Evolutionary conservation across 2,113 vertebrate genomes (phyloP), one percentile per base, ranked within the genome.

Genomic region (Oryzias javanicus): DNA sequence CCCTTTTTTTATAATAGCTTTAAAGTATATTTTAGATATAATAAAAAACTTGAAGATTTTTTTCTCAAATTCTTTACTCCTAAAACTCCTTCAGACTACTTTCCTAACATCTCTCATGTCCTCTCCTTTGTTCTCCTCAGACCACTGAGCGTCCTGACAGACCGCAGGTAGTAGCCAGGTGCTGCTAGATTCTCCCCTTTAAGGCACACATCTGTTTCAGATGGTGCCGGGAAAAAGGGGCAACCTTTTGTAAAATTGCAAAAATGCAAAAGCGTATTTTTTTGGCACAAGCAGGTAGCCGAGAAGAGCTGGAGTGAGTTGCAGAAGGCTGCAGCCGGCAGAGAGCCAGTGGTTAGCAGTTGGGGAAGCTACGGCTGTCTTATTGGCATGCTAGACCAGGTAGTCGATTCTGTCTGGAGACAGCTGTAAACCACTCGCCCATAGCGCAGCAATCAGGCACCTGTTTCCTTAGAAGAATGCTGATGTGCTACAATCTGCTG

Each of bases 401-500:
- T 92, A 90, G 90, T 84, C 74, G 15, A 84, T 92, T 91, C 85
- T 93, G 94, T 92, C 94, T 92, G 51, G 93, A 94, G 95, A 94
- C 96, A 99, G 96, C 94, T 98, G 97, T 93, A 94, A 93, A 93
- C 84, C 95, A 98, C 92, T 92, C 92, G 95, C 93, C 95, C 97
- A 92, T 97, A 92, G 94, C 93, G 92, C 92, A 91, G 60, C 96
- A 95, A 96, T 94, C 95, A 96, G 95, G 95, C 91, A 72, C 78
- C 0, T 84, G 88, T 88, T 92, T 91, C 89, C 91, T 88, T 91
- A 90, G 89, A 89, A 92, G 94, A 95, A 95, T 93, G 94, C 94
- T 95, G 94, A 94, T 93, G 89, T 47, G 90, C 80, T 86, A 84
- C 90, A 92, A 90, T 92, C 91, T 90, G 93, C 87, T 90, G 86